Percentiles rank a stretch among this genome's conserved stretches.
Evolutionary conservation across 2,797 vertebrate genomes (phyloP).

Genomic region (Melanotaenia parkinsoni): DNA sequence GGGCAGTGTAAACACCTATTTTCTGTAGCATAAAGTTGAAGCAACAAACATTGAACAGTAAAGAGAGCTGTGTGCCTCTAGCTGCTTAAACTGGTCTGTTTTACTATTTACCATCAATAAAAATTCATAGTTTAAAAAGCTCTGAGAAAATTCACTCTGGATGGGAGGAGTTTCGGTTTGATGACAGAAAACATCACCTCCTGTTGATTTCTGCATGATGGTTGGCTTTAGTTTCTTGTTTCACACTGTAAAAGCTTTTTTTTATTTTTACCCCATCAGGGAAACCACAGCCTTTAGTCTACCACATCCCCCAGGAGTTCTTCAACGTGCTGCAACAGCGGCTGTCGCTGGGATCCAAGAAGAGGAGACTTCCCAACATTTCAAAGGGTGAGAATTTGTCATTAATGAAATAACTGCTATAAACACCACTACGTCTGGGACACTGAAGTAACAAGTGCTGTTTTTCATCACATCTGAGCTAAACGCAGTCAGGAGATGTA

Average conservation of each 20-base stretch:
- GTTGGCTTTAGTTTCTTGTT: neutral
- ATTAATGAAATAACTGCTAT: neutral
- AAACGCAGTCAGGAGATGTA: neutral
- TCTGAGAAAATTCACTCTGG: no score
- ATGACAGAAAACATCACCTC: neutral
- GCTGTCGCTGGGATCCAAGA: slow-evolving; percentile 89
- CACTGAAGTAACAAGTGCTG: neutral
- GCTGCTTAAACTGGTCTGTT: neutral
- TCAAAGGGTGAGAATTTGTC: slow-evolving; percentile 82
- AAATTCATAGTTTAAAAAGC: neutral
- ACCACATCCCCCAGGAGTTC: slow-evolving; percentile 92
- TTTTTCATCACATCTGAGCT: neutral
- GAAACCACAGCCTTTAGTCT: slow-evolving; percentile 90
- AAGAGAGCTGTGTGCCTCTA: neutral
- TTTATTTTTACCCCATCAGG: slow-evolving; percentile 72
- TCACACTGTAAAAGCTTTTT: neutral
- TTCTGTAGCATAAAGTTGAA: neutral
- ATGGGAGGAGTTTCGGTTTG: neutral
- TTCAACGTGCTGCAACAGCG: slow-evolving; percentile 92
- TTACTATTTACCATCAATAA: neutral
- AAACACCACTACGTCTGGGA: neutral
- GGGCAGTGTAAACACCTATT: neutral
- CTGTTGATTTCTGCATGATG: neutral
- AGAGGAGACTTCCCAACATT: slow-evolving; percentile 90
- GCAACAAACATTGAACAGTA: neutral